Evolutionary conservation across 2,113 vertebrate genomes (phyloP), one percentile per base, ranked within the genome.

Genomic region (Crotalus tigris): DNA sequence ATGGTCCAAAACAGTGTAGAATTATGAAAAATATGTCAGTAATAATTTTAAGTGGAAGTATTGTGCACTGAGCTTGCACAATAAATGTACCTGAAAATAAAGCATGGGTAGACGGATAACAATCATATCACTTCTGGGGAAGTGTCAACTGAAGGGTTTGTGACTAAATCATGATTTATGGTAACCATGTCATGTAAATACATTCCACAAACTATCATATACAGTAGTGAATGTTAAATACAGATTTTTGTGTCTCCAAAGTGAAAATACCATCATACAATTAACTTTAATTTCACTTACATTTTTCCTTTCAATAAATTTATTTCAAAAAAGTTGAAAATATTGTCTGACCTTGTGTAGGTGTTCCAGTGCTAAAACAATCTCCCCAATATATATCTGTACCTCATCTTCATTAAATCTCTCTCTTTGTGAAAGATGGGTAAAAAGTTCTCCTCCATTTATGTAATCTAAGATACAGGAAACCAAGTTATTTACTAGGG

Each of bases 361-460:
- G 95, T 99, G 99, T 92, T 99, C 99, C 17, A 99, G 97, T 26
- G 99, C 99, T 93, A 99, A 97, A 92, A 99, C 99, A 0, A 99
- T 99, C 97, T 99, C 99, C 64, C 99, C 99, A 24, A 98, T 99
- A 95, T 99, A 99, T 96, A 99, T 97, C 54, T 98, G 98, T 39
- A 99, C 99, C 95, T 99, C 99, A 51, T 97, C 98, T 96, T 99
- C 99, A 96, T 98, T 98, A 96, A 99, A 99, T 93, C 97, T 98
- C 92, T 99, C 99, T 98, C 99, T 98, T 96, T 99, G 99, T 94
- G 99, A 99, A 98, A 99, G 98, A 96, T 99, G 99, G 93, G 99
- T 99, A 98, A 99, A 99, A 94, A 99, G 98, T 96, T 99, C 99
- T 88, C 99, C 99, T 91, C 99, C 99, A 91, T 99, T 99, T 97